Base-by-base conservation (phyloP, 2,888 invertebrate species). In the Tanytarsus gracilentus region DNA sequence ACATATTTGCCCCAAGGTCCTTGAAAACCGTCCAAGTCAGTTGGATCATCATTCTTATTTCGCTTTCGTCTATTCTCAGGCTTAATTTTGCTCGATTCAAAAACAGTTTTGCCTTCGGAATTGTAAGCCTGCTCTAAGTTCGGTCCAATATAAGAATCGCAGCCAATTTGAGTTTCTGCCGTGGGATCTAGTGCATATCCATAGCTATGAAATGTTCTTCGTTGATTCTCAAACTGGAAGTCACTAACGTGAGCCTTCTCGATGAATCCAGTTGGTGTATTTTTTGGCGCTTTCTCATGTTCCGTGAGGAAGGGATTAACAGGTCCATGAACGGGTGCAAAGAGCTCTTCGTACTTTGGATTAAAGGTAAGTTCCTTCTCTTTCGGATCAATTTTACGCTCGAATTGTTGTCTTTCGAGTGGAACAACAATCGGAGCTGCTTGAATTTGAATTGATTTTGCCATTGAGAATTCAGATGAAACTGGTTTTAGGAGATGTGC, bases 1-100 rank as follows among this genome's bases (percentile, higher is more conserved):
- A 84, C 82, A 74, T 81, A 99, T 59, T 89, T 89, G 61, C 94
- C 98, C 99, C 99, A 99, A 0, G 99, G 99, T 0, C 98, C 99
- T 1, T 95, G 77, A 71, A 96, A 99, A 0, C 97, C 97, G 40
- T 88, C 92, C 21, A 99, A 79, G 75, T 99, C 98, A 16, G 83
- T 79, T 0, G 99, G 87, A 67, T 95, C 84, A 68, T 88, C 85
- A 75, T 99, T 99, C 71, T 84, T 86, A 61, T 83, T 82, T 63
- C 94, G 78, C 74, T 94, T 96, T 68, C 91, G 79, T 66, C 84
- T 86, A 68, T 87, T 90, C 1, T 85, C 74, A 0, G 85, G 82
- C 63, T 88, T 78, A 62, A 82, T 77, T 66, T 82, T 79, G 9
- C 8, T 50, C 44, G 79, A 81, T 73, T 99, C 98, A 76, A 98